Evolutionary conservation across 2,113 vertebrate species (phyloP), one percentile per base, ranked within the genome.

Genomic region (Phalacrocorax carbo): DNA sequence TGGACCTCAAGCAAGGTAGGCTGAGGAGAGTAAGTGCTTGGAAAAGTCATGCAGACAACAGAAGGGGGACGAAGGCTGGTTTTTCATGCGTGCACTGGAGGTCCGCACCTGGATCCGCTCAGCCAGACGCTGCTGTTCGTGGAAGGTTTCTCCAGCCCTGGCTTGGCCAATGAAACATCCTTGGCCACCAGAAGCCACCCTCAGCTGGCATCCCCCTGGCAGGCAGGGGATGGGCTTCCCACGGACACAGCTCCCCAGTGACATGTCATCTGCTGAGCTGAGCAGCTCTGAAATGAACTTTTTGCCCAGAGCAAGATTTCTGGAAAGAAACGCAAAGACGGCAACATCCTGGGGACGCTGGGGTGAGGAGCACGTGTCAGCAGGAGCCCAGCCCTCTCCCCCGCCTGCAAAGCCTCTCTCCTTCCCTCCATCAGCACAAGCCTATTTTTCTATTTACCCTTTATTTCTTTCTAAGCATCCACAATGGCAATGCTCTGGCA

Each of bases 211-310:
- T 48, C 44, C 44, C 30, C 57, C 6, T 1, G 26, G 15, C 62
- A 58, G 72, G 26, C 55, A 34, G 38, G 17, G 34, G 11, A 13
- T 13, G 49, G 36, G 13, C 29, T 64, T 51, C 40, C 40, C n/a
- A n/a, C 8, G 23, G n/a, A 6, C 38, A 22, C 34, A 15, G 49
- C 48, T 62, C 61, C 44, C 61, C 51, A 5, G 54, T 2, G 36
- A 52, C 25, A 23, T 14, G 15, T 38, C 22, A 4, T 18, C 61
- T 34, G 36, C 54, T 69, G 10, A 1, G 1, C 1, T 7, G 4
- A 17, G 36, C 7, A 25, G 82, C 52, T 61, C 71, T 9, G 22
- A 36, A 71, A 42, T 48, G 29, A 78, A 55, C 26, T 87, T 61
- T 14, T 30, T 60, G 12, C 26, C 55, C 15, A 30, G 44, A 70